Percentiles rank a stretch among this genome's conserved stretches.
Evolutionary conservation across 2,888 invertebrate genomes (phyloP).

Genomic region (Diaperis boleti): DNA sequence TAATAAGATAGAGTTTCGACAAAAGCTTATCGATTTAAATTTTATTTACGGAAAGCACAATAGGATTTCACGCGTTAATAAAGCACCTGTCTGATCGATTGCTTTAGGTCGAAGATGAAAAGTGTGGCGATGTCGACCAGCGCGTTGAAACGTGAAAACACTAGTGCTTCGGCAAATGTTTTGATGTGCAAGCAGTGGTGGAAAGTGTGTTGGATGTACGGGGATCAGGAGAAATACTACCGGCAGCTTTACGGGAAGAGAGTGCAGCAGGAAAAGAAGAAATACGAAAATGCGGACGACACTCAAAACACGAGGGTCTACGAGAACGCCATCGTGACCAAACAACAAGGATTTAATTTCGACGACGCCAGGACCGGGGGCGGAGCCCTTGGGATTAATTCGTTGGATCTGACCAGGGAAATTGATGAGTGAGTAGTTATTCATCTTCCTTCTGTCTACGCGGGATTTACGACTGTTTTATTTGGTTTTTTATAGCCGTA

Average conservation of each 20-base stretch:
- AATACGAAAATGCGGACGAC: constrained; percentile 40
- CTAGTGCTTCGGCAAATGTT: constrained; percentile 74
- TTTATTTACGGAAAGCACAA: constrained; percentile 12
- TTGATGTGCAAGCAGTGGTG: constrained; percentile 90
- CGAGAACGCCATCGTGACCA: constrained; percentile 32
- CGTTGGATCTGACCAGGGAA: constrained; percentile 55
- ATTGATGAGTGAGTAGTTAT: constrained; percentile 57
- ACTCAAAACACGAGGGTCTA: constrained; percentile 40
- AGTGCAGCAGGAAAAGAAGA: constrained; percentile 57
- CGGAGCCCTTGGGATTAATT: constrained; percentile 51
- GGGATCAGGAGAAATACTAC: constrained; percentile 88
- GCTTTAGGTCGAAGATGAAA: constrained; percentile 43
- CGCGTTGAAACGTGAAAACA: constrained; percentile 61
- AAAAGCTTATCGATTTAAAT: constrained; percentile 16
- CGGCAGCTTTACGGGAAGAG: constrained; percentile 79
- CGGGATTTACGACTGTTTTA: constrained; percentile 22
- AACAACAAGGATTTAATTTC: constrained; percentile 17
- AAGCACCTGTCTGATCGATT: constrained; percentile 37
- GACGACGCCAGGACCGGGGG: constrained; percentile 33
- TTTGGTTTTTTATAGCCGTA: constrained; percentile 11
- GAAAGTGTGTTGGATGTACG: constrained; percentile 91
- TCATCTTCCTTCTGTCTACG: constrained; percentile 11
- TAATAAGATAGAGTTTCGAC: constrained; percentile 31
- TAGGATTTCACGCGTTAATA: constrained; percentile 24
- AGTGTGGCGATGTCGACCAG: constrained; percentile 55